Evolutionary conservation across 2,113 vertebrate genomes (phyloP).

Genomic region (Eurystomus gularis): DNA sequence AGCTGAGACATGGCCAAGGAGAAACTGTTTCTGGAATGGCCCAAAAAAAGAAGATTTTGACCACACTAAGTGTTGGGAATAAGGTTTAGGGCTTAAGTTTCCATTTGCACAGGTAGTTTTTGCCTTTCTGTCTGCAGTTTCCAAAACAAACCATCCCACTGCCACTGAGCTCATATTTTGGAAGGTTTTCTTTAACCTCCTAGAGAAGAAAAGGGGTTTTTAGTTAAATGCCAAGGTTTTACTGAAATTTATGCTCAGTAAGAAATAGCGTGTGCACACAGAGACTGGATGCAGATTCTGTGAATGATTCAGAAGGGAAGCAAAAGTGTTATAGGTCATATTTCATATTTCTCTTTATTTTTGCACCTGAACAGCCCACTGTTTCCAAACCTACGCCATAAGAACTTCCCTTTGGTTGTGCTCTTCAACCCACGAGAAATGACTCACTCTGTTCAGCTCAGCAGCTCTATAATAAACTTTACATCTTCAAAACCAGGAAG

Average conservation of each 20-base stretch:
- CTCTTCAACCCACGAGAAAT: not conserved
- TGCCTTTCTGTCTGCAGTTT: not conserved
- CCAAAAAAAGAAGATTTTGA: not conserved
- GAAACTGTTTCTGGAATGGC: not conserved
- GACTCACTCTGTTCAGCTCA: not conserved
- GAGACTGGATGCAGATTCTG: not conserved
- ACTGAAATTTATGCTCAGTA: not conserved
- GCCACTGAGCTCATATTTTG: not conserved
- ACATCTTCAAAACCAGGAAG: not conserved
- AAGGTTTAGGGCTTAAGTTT: not conserved
- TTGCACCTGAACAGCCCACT: not conserved
- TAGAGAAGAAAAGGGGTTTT: not conserved
- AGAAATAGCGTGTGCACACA: not conserved
- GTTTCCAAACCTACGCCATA: accelerated
- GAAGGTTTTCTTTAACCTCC: not conserved
- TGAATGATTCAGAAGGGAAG: not conserved
- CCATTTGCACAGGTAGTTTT: not conserved
- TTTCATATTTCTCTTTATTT: not conserved
- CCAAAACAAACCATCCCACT: not conserved
- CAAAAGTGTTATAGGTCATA: not conserved
- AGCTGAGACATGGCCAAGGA: not conserved
- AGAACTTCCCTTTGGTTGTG: not conserved
- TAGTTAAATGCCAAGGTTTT: not conserved
- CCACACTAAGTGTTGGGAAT: not conserved
- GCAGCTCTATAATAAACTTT: not conserved